Conservation (phyloP, 1,140 invertebrate species). For the Lamellibrachia luymesi region DNA sequence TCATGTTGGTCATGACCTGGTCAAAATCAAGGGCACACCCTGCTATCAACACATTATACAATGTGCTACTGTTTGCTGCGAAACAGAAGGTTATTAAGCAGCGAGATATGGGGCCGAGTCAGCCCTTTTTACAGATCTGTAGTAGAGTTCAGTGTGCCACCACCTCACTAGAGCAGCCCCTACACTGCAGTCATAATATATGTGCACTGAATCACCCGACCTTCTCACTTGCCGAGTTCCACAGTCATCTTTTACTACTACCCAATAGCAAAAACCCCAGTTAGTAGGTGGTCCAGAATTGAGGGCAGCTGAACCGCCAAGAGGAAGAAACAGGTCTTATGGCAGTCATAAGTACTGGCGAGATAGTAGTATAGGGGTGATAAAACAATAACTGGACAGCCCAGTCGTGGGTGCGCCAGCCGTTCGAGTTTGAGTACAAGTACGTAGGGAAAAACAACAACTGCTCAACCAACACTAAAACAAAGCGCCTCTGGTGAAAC, state of each 20-base stretch:
- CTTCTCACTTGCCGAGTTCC: not conserved
- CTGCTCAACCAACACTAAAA: not conserved
- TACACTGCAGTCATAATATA: not conserved
- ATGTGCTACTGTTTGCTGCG: not conserved
- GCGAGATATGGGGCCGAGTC: not conserved
- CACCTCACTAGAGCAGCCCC: not conserved
- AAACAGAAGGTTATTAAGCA: not conserved
- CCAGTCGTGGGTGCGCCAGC: not conserved
- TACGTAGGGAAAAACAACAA: not conserved
- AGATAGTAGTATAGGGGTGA: not conserved
- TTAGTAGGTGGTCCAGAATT: not conserved
- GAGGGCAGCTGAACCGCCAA: not conserved
- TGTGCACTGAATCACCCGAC: not conserved
- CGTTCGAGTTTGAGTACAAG: not conserved
- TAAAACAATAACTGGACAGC: not conserved
- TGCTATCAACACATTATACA: not conserved
- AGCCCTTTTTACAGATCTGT: not conserved
- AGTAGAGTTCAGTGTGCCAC: not conserved
- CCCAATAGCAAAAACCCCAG: not conserved
- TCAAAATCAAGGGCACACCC: not conserved
- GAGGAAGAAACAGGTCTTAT: not conserved
- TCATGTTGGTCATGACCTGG: conserved; percentile 8
- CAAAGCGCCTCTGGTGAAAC: not conserved
- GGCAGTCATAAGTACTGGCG: not conserved
- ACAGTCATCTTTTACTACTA: conserved; percentile 5